phyloP scores from a whole-genome alignment of 2,888 invertebrate species.

The Metalampra italica region DNA sequence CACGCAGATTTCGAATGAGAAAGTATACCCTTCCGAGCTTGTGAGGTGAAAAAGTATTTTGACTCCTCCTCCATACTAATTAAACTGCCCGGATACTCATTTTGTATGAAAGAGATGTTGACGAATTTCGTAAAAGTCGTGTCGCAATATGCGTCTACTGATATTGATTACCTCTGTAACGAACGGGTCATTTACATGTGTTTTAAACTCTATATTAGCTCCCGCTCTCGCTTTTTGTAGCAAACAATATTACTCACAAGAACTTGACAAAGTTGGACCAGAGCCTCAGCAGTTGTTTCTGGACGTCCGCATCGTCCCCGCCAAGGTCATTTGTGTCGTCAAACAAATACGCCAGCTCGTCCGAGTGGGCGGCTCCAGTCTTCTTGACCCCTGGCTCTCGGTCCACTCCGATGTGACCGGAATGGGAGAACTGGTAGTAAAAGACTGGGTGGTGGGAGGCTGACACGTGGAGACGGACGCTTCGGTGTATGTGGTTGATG shows the following conservation, averaged over 20 bases:
- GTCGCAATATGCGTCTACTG: too few species aligned
- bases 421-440: conserved; percentile 59
- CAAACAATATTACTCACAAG: conserved; percentile 36
- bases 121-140: too few species aligned
- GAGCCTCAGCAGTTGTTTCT: conserved; percentile 38
- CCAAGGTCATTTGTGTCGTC: conserved; percentile 29
- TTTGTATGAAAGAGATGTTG: too few species aligned
- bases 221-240: too few species aligned
- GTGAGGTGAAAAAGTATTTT: too few species aligned
- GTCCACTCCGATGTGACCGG: conserved; percentile 42
- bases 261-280: conserved; percentile 66
- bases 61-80: too few species aligned
- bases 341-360: conserved; percentile 61
- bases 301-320: conserved; percentile 47
- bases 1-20: too few species aligned
- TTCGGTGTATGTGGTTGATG: conserved; percentile 52
- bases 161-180: too few species aligned
- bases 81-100: too few species aligned
- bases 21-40: too few species aligned
- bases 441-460: conserved; percentile 37
- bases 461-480: conserved; percentile 43
- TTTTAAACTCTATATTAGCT: too few species aligned
- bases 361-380: conserved; percentile 60
- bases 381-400: conserved; percentile 42
- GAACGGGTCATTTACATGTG: too few species aligned